Evolutionary conservation across 2,888 invertebrate species (phyloP).

Genomic region (Erebia palarica): DNA sequence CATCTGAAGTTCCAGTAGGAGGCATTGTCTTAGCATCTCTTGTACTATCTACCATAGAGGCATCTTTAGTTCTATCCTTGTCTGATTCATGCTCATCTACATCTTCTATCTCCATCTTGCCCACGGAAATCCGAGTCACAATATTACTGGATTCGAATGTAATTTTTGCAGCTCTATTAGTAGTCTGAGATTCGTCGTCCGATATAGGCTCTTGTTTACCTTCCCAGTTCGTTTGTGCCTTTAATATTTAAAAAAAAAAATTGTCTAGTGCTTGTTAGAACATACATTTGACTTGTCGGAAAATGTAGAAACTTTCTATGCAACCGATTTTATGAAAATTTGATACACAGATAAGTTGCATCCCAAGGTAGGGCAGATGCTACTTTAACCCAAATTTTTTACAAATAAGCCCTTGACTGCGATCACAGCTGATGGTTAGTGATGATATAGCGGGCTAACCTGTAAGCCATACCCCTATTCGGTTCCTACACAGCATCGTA

Average conservation of each 20-base stretch:
- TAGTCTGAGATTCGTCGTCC: slow-evolving; percentile 54
- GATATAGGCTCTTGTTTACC: slow-evolving; percentile 63
- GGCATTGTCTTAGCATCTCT: not conserved
- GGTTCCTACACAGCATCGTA: too few species aligned
- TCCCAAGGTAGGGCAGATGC: too few species aligned
- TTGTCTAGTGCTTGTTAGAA: not conserved
- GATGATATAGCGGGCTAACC: too few species aligned
- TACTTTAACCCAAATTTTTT: too few species aligned
- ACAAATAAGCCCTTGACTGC: too few species aligned
- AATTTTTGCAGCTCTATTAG: slow-evolving; percentile 39
- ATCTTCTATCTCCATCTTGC: slow-evolving; percentile 55
- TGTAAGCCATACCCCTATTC: too few species aligned
- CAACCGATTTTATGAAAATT: too few species aligned
- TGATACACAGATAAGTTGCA: too few species aligned
- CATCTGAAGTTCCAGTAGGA: not conserved
- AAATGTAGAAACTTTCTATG: too few species aligned
- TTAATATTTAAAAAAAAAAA: not conserved
- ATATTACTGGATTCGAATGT: slow-evolving; percentile 37
- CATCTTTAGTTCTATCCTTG: not conserved
- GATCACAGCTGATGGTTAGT: too few species aligned
- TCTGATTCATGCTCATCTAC: slow-evolving; percentile 1
- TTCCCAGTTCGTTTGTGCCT: slow-evolving; percentile 52
- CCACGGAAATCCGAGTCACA: slow-evolving; percentile 47
- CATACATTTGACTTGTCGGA: not conserved
- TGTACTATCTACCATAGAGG: not conserved